These are phyloP conservation scores for Sorex maritimensis DNA, from an alignment of 2,797 vertebrate species.

Conservation along the genomic window DNA sequence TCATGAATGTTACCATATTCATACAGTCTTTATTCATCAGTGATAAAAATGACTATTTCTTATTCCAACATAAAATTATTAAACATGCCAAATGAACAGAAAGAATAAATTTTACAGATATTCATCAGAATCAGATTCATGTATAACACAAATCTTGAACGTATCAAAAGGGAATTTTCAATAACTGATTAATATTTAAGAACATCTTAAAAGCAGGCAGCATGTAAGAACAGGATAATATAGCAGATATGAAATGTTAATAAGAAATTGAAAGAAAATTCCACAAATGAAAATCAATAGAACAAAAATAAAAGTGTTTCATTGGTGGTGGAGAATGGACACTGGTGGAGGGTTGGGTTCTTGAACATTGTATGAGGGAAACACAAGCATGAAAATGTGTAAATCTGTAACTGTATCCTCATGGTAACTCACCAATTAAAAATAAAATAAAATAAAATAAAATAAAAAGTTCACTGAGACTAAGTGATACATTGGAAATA, in stretches of 20 bases:
- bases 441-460: no score
- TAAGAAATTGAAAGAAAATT: not conserved
- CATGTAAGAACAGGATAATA: not conserved
- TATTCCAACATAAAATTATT: not conserved
- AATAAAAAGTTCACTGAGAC: not conserved
- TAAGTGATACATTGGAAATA: slow-evolving; percentile 22
- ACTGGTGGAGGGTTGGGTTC: no score
- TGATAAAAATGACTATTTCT: not conserved
- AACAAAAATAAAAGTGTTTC: not conserved
- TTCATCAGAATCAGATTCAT: not conserved
- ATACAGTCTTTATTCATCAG: not conserved
- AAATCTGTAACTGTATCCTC: no score
- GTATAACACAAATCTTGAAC: not conserved
- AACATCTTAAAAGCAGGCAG: not conserved
- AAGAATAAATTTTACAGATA: not conserved
- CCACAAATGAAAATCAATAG: not conserved
- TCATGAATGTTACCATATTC: no score
- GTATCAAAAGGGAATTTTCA: slow-evolving; percentile 6
- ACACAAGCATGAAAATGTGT: no score
- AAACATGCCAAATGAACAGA: not conserved
- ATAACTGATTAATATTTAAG: not conserved
- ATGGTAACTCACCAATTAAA: no score
- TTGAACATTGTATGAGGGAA: no score
- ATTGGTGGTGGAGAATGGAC: no score
- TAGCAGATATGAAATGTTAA: not conserved